Percentiles rank a stretch among this genome's conserved stretches.
These are phyloP conservation scores for Lithophane socia DNA, from an alignment of 2,888 invertebrate genomes.

Conservation along the genomic window DNA sequence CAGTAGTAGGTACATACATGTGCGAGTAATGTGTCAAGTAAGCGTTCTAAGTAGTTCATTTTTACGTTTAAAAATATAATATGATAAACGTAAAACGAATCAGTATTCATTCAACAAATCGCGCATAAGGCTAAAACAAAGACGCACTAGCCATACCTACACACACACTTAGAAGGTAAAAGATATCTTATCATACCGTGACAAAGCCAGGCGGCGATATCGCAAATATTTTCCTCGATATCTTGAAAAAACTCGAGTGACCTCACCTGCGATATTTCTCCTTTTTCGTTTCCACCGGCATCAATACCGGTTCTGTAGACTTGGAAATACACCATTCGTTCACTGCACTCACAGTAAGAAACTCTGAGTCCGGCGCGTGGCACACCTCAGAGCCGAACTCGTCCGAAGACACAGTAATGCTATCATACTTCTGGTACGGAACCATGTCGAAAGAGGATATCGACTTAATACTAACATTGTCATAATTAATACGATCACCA, in stretches of 20 bases:
- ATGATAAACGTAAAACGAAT: conserved; percentile 4
- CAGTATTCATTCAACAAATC: conserved; percentile 30
- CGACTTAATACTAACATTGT: conserved; percentile 89
- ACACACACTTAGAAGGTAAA: conserved; percentile 75
- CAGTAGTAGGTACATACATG: conserved; percentile 61
- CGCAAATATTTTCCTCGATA: conserved; percentile 81
- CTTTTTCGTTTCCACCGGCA: conserved; percentile 88
- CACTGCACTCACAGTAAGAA: conserved; percentile 88
- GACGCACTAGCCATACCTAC: conserved; percentile 78
- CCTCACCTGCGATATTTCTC: conserved; percentile 90
- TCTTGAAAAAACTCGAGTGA: conserved; percentile 77
- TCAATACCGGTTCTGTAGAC: conserved; percentile 83
- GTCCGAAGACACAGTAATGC: conserved; percentile 88
- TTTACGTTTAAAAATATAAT: conserved; percentile 8
- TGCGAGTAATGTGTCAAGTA: conserved; percentile 67
- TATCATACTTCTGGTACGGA: conserved; percentile 88
- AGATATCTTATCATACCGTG: conserved; percentile 82
- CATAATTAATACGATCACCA: conserved; percentile 85
- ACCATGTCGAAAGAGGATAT: conserved; percentile 89
- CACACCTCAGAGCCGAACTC: conserved; percentile 89
- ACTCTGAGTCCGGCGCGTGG: conserved; percentile 87
- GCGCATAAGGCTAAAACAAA: conserved; percentile 70
- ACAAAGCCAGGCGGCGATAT: conserved; percentile 82
- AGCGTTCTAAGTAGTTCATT: conserved; percentile 66
- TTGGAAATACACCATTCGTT: conserved; percentile 89